phyloP scores from a whole-genome alignment of 2,888 invertebrate genomes.

The Synergus umbraculus region DNA sequence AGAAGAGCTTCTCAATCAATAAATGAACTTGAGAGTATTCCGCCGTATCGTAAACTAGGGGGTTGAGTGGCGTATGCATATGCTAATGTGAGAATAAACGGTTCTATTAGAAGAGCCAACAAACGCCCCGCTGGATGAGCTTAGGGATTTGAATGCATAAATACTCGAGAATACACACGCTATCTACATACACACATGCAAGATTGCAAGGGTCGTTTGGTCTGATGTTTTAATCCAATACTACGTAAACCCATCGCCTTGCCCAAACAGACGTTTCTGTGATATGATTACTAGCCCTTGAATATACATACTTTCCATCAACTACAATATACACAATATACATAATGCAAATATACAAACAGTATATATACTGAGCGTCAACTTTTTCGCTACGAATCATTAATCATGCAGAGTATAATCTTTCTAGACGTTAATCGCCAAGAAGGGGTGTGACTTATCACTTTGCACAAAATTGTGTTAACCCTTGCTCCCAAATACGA shows the following conservation, averaged over 20 bases:
- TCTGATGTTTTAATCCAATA: conserved; percentile 69
- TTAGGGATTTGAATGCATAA: conserved; percentile 75
- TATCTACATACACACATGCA: conserved; percentile 60
- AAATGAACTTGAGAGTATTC: conserved; percentile 4
- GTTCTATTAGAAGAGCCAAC: conserved; percentile 74
- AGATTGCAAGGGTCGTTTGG: conserved; percentile 56
- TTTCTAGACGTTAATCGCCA: conserved; percentile 4
- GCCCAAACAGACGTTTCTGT: conserved; percentile 60
- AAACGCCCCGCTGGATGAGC: conserved; percentile 73
- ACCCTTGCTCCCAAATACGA: background rate
- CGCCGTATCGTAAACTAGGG: conserved; percentile 10
- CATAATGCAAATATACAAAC: conserved; percentile 3
- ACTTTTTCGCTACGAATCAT: conserved; percentile 25
- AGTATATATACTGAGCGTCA: background rate
- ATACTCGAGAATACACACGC: conserved; percentile 64
- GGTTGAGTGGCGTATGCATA: conserved; percentile 63
- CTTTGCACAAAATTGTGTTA: background rate
- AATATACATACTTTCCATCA: conserved; percentile 16
- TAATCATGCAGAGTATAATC: conserved; percentile 29
- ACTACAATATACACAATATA: background rate
- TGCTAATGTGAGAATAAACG: conserved; percentile 75
- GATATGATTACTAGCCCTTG: conserved; percentile 41
- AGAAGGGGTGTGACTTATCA: background rate
- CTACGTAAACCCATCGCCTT: conserved; percentile 48
- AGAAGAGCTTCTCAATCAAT: conserved; percentile 6